Percentiles rank a stretch among this genome's conserved stretches.
phyloP scores from a whole-genome alignment of 2,888 invertebrate genomes.

The Pristionchus mayeri region DNA sequence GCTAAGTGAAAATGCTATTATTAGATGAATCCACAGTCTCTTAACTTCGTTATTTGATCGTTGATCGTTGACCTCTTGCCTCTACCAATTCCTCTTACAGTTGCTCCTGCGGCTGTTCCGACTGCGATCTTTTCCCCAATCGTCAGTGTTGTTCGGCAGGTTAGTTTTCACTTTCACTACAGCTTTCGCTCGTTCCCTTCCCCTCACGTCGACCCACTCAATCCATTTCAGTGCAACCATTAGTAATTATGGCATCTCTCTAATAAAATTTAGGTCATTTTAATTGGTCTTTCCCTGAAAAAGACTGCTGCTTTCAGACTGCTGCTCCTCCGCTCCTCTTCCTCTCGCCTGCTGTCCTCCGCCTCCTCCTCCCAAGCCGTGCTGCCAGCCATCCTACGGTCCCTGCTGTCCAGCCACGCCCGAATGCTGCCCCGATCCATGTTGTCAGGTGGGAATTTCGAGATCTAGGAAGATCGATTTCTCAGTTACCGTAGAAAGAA shows the following conservation, averaged over 20 bases:
- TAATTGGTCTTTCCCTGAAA: too few relatives aligned
- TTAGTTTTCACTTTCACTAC: neutral
- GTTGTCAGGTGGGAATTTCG: conserved; percentile 65
- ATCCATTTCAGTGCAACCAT: too few relatives aligned
- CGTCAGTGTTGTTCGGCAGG: conserved; percentile 68
- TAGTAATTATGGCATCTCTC: too few relatives aligned
- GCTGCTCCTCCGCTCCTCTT: conserved; percentile 56
- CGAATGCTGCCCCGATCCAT: conserved; percentile 68
- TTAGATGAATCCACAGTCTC: too few relatives aligned
- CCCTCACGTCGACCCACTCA: too few relatives aligned
- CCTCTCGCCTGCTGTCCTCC: conserved; percentile 73
- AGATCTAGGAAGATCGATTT: too few relatives aligned
- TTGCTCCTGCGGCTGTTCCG: conserved; percentile 71
- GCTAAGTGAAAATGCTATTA: too few relatives aligned
- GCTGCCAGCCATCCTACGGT: conserved; percentile 68
- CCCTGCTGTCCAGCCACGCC: conserved; percentile 72
- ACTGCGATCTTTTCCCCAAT: conserved; percentile 71
- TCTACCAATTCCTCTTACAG: conserved; percentile 18
- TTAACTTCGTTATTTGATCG: too few relatives aligned
- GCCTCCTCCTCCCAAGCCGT: conserved; percentile 72
- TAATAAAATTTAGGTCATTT: too few relatives aligned
- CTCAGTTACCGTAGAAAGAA: too few relatives aligned
- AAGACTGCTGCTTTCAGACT: neutral
- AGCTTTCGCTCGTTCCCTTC: too few relatives aligned
- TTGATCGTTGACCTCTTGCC: too few relatives aligned